These are phyloP conservation scores for Anorthoa munda DNA, from an alignment of 2,888 invertebrate genomes.

Conservation along the genomic window DNA sequence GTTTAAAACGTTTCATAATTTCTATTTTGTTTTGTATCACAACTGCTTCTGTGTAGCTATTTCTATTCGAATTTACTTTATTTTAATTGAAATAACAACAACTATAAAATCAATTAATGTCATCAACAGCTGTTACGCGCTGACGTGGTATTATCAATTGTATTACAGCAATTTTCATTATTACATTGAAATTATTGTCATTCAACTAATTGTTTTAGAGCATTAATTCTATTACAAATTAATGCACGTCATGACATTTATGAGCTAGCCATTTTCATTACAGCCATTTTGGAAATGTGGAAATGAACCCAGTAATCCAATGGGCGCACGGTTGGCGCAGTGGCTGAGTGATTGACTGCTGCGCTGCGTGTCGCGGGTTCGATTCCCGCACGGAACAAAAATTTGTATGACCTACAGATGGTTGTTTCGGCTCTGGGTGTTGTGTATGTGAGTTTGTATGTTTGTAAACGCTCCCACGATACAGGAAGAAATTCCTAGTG, in stretches of 20 bases:
- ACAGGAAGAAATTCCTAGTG: too few species aligned
- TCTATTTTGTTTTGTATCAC: too few species aligned
- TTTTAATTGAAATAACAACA: not conserved
- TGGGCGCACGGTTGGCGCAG: too few species aligned
- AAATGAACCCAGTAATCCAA: not conserved
- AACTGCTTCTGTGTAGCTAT: not conserved
- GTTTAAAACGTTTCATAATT: too few species aligned
- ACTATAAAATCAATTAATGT: slow-evolving; percentile 5
- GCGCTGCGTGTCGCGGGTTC: too few species aligned
- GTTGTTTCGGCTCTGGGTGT: too few species aligned
- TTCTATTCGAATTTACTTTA: not conserved
- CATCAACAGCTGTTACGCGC: not conserved
- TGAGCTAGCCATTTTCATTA: not conserved
- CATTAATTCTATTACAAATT: slow-evolving; percentile 11
- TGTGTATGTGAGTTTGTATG: too few species aligned
- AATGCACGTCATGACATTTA: slow-evolving; percentile 7
- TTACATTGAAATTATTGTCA: slow-evolving; percentile 18
- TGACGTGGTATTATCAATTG: slow-evolving; percentile 14
- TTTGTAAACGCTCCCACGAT: too few species aligned
- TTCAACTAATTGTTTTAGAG: not conserved
- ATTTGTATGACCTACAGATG: too few species aligned
- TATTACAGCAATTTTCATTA: slow-evolving; percentile 17
- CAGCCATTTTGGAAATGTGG: not conserved
- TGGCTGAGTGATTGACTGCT: too few species aligned
- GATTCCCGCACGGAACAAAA: too few species aligned